These are phyloP conservation scores for Chloroceryle inda DNA, from an alignment of 2,797 vertebrate species.

Conservation along the genomic window DNA sequence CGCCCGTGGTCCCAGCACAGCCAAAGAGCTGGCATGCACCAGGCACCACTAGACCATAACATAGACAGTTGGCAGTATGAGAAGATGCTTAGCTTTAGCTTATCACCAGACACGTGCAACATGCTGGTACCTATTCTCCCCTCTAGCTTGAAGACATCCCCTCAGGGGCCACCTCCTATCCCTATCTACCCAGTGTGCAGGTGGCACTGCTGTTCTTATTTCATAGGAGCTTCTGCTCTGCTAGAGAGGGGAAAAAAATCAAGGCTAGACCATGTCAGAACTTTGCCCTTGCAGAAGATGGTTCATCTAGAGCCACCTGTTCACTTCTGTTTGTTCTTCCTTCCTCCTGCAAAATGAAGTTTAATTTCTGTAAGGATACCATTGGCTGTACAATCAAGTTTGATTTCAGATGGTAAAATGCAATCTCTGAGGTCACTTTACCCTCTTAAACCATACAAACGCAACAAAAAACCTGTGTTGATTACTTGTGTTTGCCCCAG, in stretches of 20 bases:
- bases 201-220: background rate
- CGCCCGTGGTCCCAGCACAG: background rate
- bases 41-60: background rate
- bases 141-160: background rate
- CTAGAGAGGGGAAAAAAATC: background rate
- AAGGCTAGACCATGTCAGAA: background rate
- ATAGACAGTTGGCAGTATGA: background rate
- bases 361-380: background rate
- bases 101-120: background rate
- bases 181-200: background rate
- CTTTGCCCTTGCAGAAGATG: background rate
- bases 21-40: background rate
- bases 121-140: background rate
- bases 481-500: background rate
- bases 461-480: background rate
- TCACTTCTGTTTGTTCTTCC: background rate
- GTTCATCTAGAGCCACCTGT: background rate
- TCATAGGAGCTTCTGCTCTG: background rate
- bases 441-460: background rate
- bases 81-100: background rate
- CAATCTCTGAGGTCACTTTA: background rate
- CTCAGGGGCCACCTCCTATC: background rate
- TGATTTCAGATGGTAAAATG: conserved; percentile 11
- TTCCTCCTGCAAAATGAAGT: background rate
- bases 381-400: background rate